A percentile compares a stretch with the other conserved stretches of the same genome.
Evolutionary conservation across 2,113 vertebrate genomes (phyloP).

Genomic region (Leucopsar rothschildi): DNA sequence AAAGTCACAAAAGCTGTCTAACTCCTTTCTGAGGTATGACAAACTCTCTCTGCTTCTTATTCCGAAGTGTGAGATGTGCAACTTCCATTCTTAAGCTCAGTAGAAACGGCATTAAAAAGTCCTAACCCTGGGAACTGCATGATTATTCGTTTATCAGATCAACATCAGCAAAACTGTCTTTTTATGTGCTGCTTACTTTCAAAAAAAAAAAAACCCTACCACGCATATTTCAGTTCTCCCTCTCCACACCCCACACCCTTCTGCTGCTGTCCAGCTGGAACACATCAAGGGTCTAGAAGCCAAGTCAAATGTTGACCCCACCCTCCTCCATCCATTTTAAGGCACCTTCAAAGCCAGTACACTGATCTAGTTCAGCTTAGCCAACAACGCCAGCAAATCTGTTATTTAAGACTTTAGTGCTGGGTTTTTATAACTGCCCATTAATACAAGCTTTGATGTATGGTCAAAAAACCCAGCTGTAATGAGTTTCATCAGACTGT

Average conservation of each 20-base stretch:
- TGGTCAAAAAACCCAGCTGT: slow-evolving; percentile 60
- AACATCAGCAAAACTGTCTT: slow-evolving; percentile 29
- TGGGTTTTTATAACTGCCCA: slow-evolving; percentile 67
- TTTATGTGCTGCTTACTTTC: slow-evolving; percentile 47
- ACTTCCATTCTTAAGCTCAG: slow-evolving; percentile 23
- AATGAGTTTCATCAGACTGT: slow-evolving; percentile 55
- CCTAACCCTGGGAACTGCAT: background rate
- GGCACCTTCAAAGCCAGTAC: slow-evolving; percentile 74
- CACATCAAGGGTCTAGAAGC: slow-evolving; percentile 71
- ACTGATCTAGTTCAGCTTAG: slow-evolving; percentile 55
- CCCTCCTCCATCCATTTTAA: slow-evolving; percentile 75
- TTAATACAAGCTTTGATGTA: slow-evolving; percentile 69
- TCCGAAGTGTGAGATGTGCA: background rate
- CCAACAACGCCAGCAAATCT: slow-evolving; percentile 68
- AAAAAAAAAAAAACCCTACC: slow-evolving; percentile 8
- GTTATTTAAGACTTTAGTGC: slow-evolving; percentile 66
- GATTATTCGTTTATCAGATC: slow-evolving; percentile 12
- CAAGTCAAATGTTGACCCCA: slow-evolving; percentile 74
- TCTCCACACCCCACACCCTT: slow-evolving; percentile 55
- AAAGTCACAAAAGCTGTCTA: background rate
- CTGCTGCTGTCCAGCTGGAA: slow-evolving; percentile 71
- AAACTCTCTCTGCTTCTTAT: background rate
- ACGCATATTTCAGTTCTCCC: slow-evolving; percentile 35
- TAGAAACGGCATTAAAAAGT: background rate
- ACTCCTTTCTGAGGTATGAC: background rate